Base-by-base conservation (phyloP, 2,797 vertebrate genomes). In the Rhinogobio ventralis region DNA sequence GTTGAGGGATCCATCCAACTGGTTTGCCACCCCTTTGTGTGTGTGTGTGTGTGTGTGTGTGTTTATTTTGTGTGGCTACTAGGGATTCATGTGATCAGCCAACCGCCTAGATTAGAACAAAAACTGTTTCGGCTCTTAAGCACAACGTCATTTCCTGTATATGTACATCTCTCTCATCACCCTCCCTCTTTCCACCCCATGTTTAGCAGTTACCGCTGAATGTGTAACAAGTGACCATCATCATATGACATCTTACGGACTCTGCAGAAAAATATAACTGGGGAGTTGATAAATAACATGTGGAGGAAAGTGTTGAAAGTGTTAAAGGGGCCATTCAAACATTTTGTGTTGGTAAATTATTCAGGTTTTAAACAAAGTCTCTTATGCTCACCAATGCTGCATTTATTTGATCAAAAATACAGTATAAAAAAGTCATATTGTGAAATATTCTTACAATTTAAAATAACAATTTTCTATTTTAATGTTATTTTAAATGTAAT, bases 121-220 rank as follows among this genome's bases (percentile, higher is more conserved):
- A 85, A 84, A 86, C 72, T 53, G 83, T 53, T 87, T 71, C 60
- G 79, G 68, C 79, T 62, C 67, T 79, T 62, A 71, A 81, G 60
- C 23, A 1, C 74, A 77, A 66, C 55, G 83, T 73, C 64, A 86
- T 89, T 87, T 89, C 81, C 84, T 84, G 74, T 87, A 66, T 45
- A 62, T 82, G 49, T 55, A 25, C 23, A 53, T 45, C 25, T 81
- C 45, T 81, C 15, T n/a, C 14, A 53, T 60, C n/a, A 39, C 19
- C 39, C 53, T 83, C 53, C 75, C 9, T 64, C 23, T 30, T 60
- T 39, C 72, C 33, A 55, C 60, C 17, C 55, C 69, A 78, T 53
- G 79, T 82, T 64, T 30, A 79, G 83, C 75, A 88, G 68, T 67
- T 79, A 79, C 69, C 30, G 86, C 71, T 85, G 80, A 89, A 89